These are phyloP conservation scores for Sycophaga agraensis DNA, from an alignment of 1,140 invertebrate species.

Conservation along the genomic window DNA sequence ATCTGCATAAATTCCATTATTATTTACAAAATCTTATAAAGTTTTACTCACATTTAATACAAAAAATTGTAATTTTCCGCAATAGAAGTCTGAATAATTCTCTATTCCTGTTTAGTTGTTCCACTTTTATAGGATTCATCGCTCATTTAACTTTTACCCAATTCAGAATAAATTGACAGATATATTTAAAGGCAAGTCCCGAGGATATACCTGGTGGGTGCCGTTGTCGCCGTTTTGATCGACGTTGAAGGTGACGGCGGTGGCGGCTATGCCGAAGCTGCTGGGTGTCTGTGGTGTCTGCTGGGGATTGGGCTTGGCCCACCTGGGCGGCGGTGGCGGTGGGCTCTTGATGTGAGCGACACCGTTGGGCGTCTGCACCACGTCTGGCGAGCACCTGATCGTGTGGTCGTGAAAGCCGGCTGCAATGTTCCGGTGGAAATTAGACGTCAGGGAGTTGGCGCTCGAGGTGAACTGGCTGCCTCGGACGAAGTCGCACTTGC, in stretches of 20 bases:
- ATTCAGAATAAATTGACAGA: neutral
- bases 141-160: too few species aligned
- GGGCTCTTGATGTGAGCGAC: slow-evolving; percentile 59
- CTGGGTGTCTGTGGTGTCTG: slow-evolving; percentile 54
- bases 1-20: too few species aligned
- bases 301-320: slow-evolving; percentile 60
- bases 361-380: slow-evolving; percentile 36
- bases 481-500: slow-evolving; percentile 37
- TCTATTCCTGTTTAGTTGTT: too few species aligned
- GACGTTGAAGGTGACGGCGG: slow-evolving; percentile 79
- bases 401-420: slow-evolving; percentile 44
- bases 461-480: slow-evolving; percentile 40
- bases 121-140: too few species aligned
- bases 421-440: slow-evolving; percentile 47
- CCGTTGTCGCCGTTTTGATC: slow-evolving; percentile 52
- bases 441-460: slow-evolving; percentile 34
- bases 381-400: slow-evolving; percentile 39
- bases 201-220: slow-evolving; percentile 38
- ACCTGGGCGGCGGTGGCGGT: slow-evolving; percentile 64
- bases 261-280: slow-evolving; percentile 78
- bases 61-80: too few species aligned
- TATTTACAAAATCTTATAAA: too few species aligned
- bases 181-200: too few species aligned
- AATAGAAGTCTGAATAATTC: too few species aligned
- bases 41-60: too few species aligned